Evolutionary conservation across 1,140 invertebrate species (phyloP), one percentile per base, ranked within the genome.

Genomic region (Drosophila triauraria): DNA sequence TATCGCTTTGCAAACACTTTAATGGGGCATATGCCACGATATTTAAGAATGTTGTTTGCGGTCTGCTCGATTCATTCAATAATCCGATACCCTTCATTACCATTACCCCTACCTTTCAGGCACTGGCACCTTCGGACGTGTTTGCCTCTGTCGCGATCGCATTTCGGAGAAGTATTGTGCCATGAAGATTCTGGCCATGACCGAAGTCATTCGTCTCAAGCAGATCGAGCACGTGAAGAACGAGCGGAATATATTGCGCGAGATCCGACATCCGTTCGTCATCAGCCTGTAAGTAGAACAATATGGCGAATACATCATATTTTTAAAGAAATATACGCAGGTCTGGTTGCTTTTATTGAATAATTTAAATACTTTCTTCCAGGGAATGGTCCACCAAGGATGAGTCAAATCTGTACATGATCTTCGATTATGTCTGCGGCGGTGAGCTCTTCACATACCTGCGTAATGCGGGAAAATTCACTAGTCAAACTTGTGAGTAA

Each of bases 361-460:
- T 40, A 25, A n/a, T n/a, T 40, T n/a, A 40, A 38, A 6, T 25
- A 25, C 20, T 47, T 9, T 30, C 4, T n/a, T 58, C 2, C 94
- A 99, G 98, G 93, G 95, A 96, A 75, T 99, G 98, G 97, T 97
- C 96, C 77, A 96, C 96, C 71, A 96, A 97, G 85, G 98, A 99
- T 91, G 95, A 96, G 53, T 95, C 95, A 25, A 97, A 97, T 92
- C 95, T 99, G 15, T 99, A 99, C 93, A 95, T 95, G 98, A 94
- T 99, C 20, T 96, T 99, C 90, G 98, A 99, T 92, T 99, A 98
- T 93, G 97, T 98, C 0, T 96, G 96, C 67, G 98, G 98, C 9
- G 98, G 98, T 9, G 98, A 99, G 94, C 94, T 99, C 6, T 99
- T 99, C 93, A 97, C 98, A 2, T 99, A 99, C 93, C 94, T 99